Base-by-base conservation (phyloP, 2,113 vertebrate species). In the Menidia beryllina region DNA sequence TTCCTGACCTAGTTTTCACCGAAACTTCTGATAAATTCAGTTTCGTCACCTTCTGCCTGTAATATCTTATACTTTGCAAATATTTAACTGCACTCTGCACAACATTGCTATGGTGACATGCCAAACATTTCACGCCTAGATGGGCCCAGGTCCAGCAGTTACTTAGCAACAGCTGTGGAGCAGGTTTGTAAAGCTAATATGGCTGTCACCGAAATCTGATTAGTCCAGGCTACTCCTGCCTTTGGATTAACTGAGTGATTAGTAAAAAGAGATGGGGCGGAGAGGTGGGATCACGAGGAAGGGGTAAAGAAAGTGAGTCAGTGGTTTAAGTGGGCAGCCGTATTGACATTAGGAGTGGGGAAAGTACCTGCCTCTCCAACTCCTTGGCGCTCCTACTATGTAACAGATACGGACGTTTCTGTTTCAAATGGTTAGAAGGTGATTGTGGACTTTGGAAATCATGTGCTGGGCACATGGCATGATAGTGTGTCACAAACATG, bases 281-380 rank as follows among this genome's bases (percentile, higher is more conserved):
- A 49, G 13, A 36, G 25, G 52, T 7, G 20, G 38, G 38, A 61
- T 59, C 24, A 56, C 12, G n/a, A 52, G 45, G 23, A 55, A 20
- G 53, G 41, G 54, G 63, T 63, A 77, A 71, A 60, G 75, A 83
- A 76, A 69, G 62, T 86, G 66, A 77, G 81, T 75, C 77, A 85
- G 62, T 56, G 66, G 61, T 81, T 64, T 41, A 69, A 78, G 48
- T 63, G 80, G 72, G 80, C 19, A 47, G 74, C 64, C 69, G 51
- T 84, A 77, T 79, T 87, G 82, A 86, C 61, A 72, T 77, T 72
- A 55, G 36, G 21, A 65, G 27, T 9, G 19, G 49, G 88, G 90
- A 90, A 91, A 92, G 89, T 90, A 92, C 91, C 84, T 62, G 20
- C 15, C 57, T 70, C 74, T 79, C 77, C 78, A 62, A n/a, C 61